Evolutionary conservation across 2,113 vertebrate genomes (phyloP).

Genomic region (Psammodynastes pulverulentus): DNA sequence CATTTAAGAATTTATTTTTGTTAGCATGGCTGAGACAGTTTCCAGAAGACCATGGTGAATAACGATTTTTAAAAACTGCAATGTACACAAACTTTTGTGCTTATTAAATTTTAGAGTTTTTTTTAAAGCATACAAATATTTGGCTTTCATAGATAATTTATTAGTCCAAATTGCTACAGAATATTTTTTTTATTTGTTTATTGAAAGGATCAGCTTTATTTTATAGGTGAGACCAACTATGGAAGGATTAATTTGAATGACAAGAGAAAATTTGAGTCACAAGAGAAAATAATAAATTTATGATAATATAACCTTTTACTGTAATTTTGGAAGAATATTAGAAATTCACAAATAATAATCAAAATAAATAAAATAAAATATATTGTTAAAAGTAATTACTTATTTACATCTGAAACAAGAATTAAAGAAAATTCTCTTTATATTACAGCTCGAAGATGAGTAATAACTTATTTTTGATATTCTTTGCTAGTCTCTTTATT

Average conservation of each 20-base stretch:
- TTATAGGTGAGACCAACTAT: accelerated
- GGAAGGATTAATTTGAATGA: neutral
- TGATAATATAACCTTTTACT: neutral
- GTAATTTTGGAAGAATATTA: neutral
- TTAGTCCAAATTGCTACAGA: constrained; percentile 8
- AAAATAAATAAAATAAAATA: neutral
- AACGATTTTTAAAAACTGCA: constrained; percentile 5
- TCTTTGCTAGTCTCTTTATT: neutral
- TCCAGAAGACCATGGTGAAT: constrained; percentile 9
- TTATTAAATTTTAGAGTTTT: neutral
- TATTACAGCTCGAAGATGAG: neutral
- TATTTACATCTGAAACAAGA: neutral
- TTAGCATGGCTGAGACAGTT: neutral
- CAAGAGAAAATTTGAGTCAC: neutral
- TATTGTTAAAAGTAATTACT: neutral
- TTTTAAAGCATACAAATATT: neutral
- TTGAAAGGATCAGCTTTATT: neutral
- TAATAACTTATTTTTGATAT: neutral
- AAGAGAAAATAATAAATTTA: neutral
- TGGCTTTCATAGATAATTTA: constrained; percentile 5
- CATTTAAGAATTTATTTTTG: neutral
- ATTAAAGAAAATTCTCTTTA: neutral
- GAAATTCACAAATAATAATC: neutral
- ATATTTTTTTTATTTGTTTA: neutral
- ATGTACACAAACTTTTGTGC: constrained; percentile 3